Conservation (phyloP, 2,113 vertebrate species). For the Lepisosteus osseus region DNA sequence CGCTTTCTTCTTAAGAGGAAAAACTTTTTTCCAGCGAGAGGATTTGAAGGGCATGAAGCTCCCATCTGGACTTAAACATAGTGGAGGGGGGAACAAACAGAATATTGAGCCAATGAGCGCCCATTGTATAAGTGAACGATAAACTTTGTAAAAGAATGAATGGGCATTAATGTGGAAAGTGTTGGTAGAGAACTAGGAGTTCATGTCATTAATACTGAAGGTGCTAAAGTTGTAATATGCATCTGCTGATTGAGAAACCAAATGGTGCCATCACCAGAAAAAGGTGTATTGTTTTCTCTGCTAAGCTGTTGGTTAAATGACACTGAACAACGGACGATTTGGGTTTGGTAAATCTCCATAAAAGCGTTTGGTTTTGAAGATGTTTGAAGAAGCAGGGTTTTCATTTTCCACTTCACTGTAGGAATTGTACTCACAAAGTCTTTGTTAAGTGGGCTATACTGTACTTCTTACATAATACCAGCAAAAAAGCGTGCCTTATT, state of each 20-base stretch:
- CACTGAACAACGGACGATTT: too few species aligned
- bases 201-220: constrained; percentile 26
- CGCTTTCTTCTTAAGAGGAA: constrained; percentile 33
- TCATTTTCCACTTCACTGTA: too few species aligned
- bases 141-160: background rate
- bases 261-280: background rate
- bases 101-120: background rate
- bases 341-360: too few species aligned
- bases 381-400: too few species aligned
- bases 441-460: background rate
- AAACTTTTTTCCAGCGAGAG: constrained; percentile 36
- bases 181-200: background rate
- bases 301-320: too few species aligned
- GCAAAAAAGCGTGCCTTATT: background rate
- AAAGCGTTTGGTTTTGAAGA: too few species aligned
- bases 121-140: too few species aligned
- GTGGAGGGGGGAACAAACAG: constrained; percentile 47
- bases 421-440: too few species aligned
- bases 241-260: background rate
- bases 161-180: background rate
- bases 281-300: background rate
- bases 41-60: constrained; percentile 55
- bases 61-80: constrained; percentile 63
- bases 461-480: background rate
- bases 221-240: constrained; percentile 43